Evolutionary conservation across 2,797 vertebrate species (phyloP).

Genomic region (Lepus oiostolus): DNA sequence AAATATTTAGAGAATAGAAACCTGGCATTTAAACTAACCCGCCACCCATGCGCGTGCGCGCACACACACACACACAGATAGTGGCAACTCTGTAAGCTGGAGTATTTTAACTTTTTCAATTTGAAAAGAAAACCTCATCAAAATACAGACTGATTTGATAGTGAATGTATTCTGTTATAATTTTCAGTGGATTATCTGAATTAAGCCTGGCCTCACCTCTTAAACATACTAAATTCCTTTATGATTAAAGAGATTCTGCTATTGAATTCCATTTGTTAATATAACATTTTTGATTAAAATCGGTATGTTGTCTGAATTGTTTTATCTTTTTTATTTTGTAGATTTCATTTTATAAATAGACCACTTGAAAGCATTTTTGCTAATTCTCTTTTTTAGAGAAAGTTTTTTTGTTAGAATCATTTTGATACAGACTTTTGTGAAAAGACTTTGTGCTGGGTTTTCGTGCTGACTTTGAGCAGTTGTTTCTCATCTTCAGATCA

Average conservation of each 20-base stretch:
- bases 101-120: background rate
- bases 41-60: too few relatives aligned
- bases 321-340: slow-evolving; percentile 54
- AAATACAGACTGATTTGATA: background rate
- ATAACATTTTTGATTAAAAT: background rate
- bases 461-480: slow-evolving; percentile 26
- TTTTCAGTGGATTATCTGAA: slow-evolving; percentile 28
- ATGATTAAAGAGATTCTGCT: background rate
- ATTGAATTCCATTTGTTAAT: background rate
- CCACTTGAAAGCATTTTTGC: slow-evolving; percentile 59
- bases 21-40: background rate
- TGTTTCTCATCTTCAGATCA: slow-evolving; percentile 89
- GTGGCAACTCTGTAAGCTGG: background rate
- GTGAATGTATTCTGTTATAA: background rate
- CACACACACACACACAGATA: background rate
- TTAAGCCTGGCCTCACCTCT: background rate
- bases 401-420: slow-evolving; percentile 13
- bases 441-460: background rate
- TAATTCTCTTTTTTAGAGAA: slow-evolving; percentile 57
- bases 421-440: background rate
- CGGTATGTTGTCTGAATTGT: background rate
- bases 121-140: slow-evolving; percentile 12
- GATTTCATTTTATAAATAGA: slow-evolving; percentile 50
- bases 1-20: background rate
- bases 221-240: background rate